phyloP scores from a whole-genome alignment of 1,140 invertebrate genomes.

The Oscheius sp. region DNA sequence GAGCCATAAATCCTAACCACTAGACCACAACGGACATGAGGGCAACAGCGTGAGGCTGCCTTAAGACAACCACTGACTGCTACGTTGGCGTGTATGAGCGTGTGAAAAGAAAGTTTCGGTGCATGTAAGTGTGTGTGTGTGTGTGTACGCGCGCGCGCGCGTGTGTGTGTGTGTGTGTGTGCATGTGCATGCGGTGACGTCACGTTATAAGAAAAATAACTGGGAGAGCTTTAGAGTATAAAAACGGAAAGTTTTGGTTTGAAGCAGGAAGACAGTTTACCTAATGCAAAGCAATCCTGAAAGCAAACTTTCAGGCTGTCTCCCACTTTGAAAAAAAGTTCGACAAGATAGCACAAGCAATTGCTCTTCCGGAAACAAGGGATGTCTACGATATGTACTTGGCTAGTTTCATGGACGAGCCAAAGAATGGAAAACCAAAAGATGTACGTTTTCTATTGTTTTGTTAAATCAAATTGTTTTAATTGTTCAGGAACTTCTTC shows the following conservation, averaged over 20 bases:
- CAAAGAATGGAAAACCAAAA: neutral
- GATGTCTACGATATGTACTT: neutral
- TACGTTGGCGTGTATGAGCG: too few species aligned
- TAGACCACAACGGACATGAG: slow-evolving; percentile 40
- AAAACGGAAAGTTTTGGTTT: neutral
- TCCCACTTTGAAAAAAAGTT: neutral
- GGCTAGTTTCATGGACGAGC: neutral
- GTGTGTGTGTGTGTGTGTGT: neutral
- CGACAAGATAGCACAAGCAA: neutral
- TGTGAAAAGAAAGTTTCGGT: too few species aligned
- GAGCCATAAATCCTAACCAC: slow-evolving; percentile 77
- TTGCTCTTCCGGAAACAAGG: neutral
- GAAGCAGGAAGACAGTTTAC: neutral
- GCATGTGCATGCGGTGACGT: neutral
- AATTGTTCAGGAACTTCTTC: neutral
- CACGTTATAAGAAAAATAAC: too few species aligned
- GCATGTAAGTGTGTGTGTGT: neutral
- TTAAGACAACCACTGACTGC: too few species aligned
- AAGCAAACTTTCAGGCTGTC: slow-evolving; percentile 1
- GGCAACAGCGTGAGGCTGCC: too few species aligned
- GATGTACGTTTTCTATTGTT: neutral
- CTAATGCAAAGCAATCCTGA: neutral
- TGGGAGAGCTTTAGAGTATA: too few species aligned
- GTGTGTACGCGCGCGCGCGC: neutral
- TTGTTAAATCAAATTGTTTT: neutral